phyloP scores from a whole-genome alignment of 2,797 vertebrate genomes.

The Acridotheres tristis region DNA sequence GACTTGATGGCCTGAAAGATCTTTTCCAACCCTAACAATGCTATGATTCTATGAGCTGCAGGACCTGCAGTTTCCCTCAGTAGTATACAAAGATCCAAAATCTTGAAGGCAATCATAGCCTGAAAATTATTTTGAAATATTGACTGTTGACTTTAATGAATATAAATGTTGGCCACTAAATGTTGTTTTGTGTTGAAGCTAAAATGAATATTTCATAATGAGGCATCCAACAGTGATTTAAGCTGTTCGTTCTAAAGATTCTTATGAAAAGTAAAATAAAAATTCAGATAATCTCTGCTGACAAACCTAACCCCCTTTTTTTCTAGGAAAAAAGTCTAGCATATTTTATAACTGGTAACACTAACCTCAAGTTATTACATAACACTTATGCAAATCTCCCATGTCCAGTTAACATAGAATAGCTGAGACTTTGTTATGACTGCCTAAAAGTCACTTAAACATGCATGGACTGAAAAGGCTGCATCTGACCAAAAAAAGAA shows the following conservation, averaged over 20 bases:
- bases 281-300: neutral
- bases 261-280: neutral
- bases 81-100: neutral
- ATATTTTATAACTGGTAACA: neutral
- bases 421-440: neutral
- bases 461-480: neutral
- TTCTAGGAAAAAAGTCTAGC: neutral
- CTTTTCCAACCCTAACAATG: neutral
- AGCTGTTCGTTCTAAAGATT: neutral
- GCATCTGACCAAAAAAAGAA: neutral
- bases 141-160: slow-evolving; percentile 19
- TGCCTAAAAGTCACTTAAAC: neutral
- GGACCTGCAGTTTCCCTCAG: neutral
- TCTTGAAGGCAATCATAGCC: neutral
- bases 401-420: neutral
- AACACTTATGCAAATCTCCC: neutral
- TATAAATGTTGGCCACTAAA: slow-evolving; percentile 35
- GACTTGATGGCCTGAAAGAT: rapidly evolving
- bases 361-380: neutral
- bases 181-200: neutral
- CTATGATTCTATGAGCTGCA: neutral
- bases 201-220: neutral
- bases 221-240: slow-evolving; percentile 12
- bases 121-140: slow-evolving; percentile 43
- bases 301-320: neutral